Conservation (phyloP, 2,888 invertebrate species). For the Drosophila cognata region DNA sequence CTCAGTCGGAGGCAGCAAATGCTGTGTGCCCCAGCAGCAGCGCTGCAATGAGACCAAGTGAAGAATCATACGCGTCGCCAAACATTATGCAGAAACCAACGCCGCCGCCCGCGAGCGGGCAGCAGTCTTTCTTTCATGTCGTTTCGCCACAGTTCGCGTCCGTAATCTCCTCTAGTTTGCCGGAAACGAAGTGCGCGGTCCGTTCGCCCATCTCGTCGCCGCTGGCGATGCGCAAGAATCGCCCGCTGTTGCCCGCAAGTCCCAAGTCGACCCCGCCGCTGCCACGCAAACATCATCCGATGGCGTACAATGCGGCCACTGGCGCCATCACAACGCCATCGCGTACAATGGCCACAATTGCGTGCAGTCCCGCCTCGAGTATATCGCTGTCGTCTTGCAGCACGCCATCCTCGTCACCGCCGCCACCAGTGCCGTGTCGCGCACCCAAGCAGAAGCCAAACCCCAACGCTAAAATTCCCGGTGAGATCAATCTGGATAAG, state of each 20-base stretch:
- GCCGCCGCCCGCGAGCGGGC: constrained; percentile 58
- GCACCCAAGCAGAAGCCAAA: constrained; percentile 75
- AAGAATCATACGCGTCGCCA: constrained; percentile 43
- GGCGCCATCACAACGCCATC: constrained; percentile 72
- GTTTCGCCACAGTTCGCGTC: constrained; percentile 80
- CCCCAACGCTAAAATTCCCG: constrained; percentile 10
- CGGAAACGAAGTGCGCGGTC: constrained; percentile 74
- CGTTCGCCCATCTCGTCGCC: constrained; percentile 82
- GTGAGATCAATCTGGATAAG: constrained; percentile 74
- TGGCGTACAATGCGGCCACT: constrained; percentile 77
- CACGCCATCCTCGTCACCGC: constrained; percentile 83
- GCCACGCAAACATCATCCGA: constrained; percentile 75
- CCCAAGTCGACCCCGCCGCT: constrained; percentile 82
- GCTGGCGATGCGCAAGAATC: constrained; percentile 74
- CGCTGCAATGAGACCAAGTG: constrained; percentile 41
- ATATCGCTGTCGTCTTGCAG: constrained; percentile 84
- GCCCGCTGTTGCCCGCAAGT: constrained; percentile 70
- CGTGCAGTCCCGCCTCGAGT: constrained; percentile 82
- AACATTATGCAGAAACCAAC: constrained; percentile 64
- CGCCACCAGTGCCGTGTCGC: constrained; percentile 82
- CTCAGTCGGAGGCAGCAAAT: constrained; percentile 37
- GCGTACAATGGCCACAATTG: constrained; percentile 68
- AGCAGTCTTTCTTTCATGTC: constrained; percentile 75
- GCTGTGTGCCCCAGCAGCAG: constrained; percentile 16
- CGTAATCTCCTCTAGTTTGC: constrained; percentile 73